A percentile compares a stretch with the other conserved stretches of the same genome.
These are phyloP conservation scores for Trachelipus rathkii DNA, from an alignment of 1,140 invertebrate species.

Conservation along the genomic window DNA sequence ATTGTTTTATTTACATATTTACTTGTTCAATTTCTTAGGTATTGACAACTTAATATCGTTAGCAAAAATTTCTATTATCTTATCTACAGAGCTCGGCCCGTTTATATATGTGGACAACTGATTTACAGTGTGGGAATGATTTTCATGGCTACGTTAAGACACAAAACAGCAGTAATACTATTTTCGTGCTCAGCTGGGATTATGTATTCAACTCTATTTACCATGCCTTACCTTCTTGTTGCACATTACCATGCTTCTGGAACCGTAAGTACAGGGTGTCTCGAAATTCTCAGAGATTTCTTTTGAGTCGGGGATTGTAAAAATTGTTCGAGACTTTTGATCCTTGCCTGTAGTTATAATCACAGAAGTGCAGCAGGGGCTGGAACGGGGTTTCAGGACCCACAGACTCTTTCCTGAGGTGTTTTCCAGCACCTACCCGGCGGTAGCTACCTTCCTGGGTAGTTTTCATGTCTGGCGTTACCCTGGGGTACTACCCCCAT, in stretches of 20 bases:
- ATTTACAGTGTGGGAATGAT: slow-evolving; percentile 86
- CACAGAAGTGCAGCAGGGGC: too few species aligned
- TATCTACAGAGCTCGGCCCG: slow-evolving; percentile 65
- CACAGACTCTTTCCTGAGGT: too few species aligned
- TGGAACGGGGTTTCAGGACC: too few species aligned
- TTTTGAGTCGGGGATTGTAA: too few species aligned
- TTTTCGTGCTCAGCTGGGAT: slow-evolving; percentile 88
- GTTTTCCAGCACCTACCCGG: too few species aligned
- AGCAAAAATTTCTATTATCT: not conserved
- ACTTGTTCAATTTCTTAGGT: too few species aligned
- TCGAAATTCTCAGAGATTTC: not conserved
- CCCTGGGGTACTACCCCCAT: too few species aligned
- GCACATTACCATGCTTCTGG: slow-evolving; percentile 86
- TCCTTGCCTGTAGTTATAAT: too few species aligned
- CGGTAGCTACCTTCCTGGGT: too few species aligned
- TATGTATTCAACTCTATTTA: slow-evolving; percentile 96
- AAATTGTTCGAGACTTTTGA: too few species aligned
- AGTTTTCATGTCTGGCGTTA: too few species aligned
- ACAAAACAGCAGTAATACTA: slow-evolving; percentile 73
- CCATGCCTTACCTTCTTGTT: slow-evolving; percentile 90
- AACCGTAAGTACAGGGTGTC: slow-evolving; percentile 60
- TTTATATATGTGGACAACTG: slow-evolving; percentile 86
- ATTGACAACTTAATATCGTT: not conserved
- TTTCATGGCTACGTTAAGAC: slow-evolving; percentile 72
- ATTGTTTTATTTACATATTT: too few species aligned